phyloP scores from a whole-genome alignment of 2,113 vertebrate genomes.

The Phoenicopterus ruber region DNA sequence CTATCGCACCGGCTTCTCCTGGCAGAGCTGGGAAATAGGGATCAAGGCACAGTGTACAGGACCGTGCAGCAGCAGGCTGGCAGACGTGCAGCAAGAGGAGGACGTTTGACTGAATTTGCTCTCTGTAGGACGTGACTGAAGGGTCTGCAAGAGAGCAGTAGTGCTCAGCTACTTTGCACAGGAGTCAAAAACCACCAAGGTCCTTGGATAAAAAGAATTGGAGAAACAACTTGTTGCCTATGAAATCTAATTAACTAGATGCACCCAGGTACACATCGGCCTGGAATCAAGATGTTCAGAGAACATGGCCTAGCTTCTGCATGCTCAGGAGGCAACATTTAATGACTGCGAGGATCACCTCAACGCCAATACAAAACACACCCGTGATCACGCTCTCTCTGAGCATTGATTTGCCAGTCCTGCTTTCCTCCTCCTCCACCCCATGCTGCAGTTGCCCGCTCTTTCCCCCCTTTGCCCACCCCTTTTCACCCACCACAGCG shows the following conservation, averaged over 20 bases:
- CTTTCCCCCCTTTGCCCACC: neutral
- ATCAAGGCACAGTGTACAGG: neutral
- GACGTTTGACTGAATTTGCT: too few relatives aligned
- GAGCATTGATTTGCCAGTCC: rapidly evolving
- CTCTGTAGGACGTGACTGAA: neutral
- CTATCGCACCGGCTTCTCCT: neutral
- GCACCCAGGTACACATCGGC: rapidly evolving
- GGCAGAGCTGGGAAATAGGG: neutral
- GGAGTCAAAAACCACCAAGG: neutral
- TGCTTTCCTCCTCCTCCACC: neutral
- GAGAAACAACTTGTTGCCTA: neutral
- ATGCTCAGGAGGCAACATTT: neutral
- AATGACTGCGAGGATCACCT: neutral
- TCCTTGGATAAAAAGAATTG: neutral
- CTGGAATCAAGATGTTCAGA: neutral
- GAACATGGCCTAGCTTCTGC: neutral
- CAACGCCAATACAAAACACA: rapidly evolving
- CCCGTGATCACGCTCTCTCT: rapidly evolving
- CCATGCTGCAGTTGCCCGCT: rapidly evolving
- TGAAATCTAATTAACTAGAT: neutral
- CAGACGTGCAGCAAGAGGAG: neutral
- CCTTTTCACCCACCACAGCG: neutral
- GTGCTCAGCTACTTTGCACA: rapidly evolving
- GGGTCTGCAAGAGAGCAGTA: too few relatives aligned
- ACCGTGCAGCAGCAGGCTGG: neutral